A percentile compares a stretch with the other conserved stretches of the same genome.
phyloP scores from a whole-genome alignment of 2,888 invertebrate species.

The Nemapogon koenigi region DNA sequence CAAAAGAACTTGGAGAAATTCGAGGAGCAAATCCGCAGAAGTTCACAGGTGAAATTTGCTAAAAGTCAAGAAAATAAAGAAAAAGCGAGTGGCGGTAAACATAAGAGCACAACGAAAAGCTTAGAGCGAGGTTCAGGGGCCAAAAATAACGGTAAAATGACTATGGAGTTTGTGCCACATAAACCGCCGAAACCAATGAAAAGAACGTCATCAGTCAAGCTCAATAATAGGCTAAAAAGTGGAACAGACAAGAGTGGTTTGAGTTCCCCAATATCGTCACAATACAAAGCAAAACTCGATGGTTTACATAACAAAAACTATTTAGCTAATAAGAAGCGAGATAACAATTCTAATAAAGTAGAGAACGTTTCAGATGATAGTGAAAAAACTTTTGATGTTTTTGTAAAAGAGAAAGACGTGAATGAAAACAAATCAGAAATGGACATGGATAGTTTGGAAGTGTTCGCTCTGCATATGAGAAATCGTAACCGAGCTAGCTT shows the following conservation, averaged over 20 bases:
- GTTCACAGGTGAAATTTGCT: conserved; percentile 39
- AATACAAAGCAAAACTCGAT: conserved; percentile 57
- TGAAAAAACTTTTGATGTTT: conserved; percentile 67
- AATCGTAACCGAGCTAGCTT: conserved; percentile 57
- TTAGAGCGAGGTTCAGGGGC: conserved; percentile 51
- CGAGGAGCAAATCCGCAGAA: conserved; percentile 58
- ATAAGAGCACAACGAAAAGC: conserved; percentile 50
- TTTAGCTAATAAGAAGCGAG: conserved; percentile 34
- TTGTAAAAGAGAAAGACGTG: conserved; percentile 66
- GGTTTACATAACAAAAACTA: conserved; percentile 55
- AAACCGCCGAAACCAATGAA: conserved; percentile 78
- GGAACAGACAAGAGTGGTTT: conserved; percentile 44
- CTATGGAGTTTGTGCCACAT: conserved; percentile 69
- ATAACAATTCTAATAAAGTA: conserved; percentile 43
- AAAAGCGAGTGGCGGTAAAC: conserved; percentile 42
- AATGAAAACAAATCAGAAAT: conserved; percentile 66
- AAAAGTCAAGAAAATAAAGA: conserved; percentile 55
- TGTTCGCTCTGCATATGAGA: conserved; percentile 48
- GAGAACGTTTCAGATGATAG: conserved; percentile 35
- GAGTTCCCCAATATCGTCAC: conserved; percentile 54
- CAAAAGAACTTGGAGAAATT: conserved; percentile 68
- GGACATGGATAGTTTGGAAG: conserved; percentile 68
- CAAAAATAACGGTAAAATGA: conserved; percentile 51
- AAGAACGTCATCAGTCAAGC: conserved; percentile 69
- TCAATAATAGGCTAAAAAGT: conserved; percentile 57